A percentile compares a stretch with the other conserved stretches of the same genome.
Conservation (phyloP, 2,113 vertebrate genomes). For the Coregonus clupeaformis region DNA sequence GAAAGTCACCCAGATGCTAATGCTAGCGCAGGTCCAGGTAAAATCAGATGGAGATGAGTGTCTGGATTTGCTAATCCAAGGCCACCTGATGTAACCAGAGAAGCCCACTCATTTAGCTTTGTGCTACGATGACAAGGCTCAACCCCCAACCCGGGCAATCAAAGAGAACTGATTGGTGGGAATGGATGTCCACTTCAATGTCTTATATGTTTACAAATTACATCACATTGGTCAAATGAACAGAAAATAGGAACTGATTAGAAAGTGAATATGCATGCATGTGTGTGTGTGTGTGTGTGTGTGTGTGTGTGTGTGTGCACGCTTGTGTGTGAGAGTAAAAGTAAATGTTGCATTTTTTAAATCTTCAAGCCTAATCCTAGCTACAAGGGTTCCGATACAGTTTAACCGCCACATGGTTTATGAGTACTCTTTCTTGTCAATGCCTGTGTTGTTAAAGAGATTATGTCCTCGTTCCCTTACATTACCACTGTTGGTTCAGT, state of each 20-base stretch:
- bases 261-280: background rate
- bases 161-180: background rate
- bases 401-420: background rate
- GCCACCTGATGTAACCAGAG: constrained; percentile 47
- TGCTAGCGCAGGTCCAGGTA: constrained; percentile 3
- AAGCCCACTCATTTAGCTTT: constrained; percentile 17
- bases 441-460: constrained; percentile 20
- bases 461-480: constrained; percentile 33
- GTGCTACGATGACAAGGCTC: background rate
- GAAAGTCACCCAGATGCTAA: constrained; percentile 14
- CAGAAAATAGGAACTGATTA: background rate
- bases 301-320: background rate
- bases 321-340: background rate
- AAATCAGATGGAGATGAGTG: constrained; percentile 43
- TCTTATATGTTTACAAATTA: background rate
- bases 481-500: constrained; percentile 30
- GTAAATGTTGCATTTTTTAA: background rate
- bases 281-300: background rate
- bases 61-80: constrained; percentile 23
- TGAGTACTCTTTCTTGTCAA: background rate
- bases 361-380: background rate
- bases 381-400: background rate
- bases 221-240: background rate
- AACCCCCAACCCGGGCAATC: background rate
- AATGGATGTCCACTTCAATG: background rate